Percentiles rank a stretch among this genome's conserved stretches.
These are phyloP conservation scores for Pachyrhynchus sulphureomaculatus DNA, from an alignment of 1,140 invertebrate genomes.

Conservation along the genomic window DNA sequence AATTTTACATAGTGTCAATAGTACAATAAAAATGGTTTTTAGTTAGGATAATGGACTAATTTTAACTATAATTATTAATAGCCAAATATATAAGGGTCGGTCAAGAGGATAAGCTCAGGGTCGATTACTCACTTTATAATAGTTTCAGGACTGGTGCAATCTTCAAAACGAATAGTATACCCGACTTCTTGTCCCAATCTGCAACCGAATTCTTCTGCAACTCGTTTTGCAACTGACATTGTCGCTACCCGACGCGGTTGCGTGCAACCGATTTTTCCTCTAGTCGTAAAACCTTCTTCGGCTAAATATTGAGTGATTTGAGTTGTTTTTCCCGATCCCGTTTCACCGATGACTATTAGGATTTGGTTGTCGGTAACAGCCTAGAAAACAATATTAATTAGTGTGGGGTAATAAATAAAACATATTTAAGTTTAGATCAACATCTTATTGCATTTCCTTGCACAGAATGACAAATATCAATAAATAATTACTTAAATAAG, in stretches of 20 bases:
- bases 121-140: constrained; percentile 81
- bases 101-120: too few species aligned
- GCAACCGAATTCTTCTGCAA: constrained; percentile 98
- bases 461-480: too few species aligned
- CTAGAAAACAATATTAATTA: constrained; percentile 51
- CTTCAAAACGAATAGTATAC: constrained; percentile 99
- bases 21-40: too few species aligned
- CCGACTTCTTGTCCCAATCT: constrained; percentile 96
- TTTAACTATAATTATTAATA: too few species aligned
- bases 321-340: constrained; percentile 98
- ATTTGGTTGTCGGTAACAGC: constrained; percentile 97
- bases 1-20: too few species aligned
- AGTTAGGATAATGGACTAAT: too few species aligned
- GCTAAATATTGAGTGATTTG: constrained; percentile 99
- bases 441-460: too few species aligned
- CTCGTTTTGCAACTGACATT: constrained; percentile 98
- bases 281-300: constrained; percentile 88
- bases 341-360: constrained; percentile 98
- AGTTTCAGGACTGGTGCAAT: constrained; percentile 98
- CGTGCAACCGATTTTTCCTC: constrained; percentile 97
- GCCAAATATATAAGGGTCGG: too few species aligned
- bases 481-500: too few species aligned
- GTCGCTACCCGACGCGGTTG: constrained; percentile 96
- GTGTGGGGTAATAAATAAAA: too few species aligned
- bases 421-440: too few species aligned